Percentiles rank a stretch among this genome's conserved stretches.
These are phyloP conservation scores for human (Homo sapiens) DNA, from an alignment of 2,113 vertebrate genomes.

Conservation along the genomic window DNA sequence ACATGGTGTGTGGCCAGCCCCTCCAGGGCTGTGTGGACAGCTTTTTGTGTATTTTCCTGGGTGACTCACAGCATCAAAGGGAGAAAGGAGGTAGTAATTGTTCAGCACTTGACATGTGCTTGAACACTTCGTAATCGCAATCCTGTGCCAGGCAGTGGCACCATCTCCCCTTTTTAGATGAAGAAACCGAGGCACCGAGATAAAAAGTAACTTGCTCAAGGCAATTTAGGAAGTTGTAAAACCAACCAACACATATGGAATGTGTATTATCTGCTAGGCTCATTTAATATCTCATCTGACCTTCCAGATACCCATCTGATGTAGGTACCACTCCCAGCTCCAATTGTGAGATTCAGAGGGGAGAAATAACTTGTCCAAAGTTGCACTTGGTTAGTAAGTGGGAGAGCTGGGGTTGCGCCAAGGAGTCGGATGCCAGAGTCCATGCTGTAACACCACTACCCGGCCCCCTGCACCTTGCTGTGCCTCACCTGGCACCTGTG, in stretches of 20 bases:
- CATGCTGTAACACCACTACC: neutral
- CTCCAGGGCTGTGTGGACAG: rapidly evolving
- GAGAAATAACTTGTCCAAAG: neutral
- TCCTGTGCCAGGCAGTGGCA: rapidly evolving
- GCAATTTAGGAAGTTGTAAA: neutral
- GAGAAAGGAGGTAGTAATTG: neutral
- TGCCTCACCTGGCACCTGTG: neutral
- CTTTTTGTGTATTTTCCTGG: neutral
- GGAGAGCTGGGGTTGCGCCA: neutral
- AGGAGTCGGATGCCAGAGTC: too few species aligned
- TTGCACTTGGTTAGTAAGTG: neutral
- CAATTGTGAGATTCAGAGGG: neutral
- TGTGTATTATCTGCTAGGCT: neutral
- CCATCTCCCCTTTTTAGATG: neutral
- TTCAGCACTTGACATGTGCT: rapidly evolving
- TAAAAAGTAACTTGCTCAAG: neutral
- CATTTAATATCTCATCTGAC: neutral
- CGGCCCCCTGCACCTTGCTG: rapidly evolving
- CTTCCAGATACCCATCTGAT: rapidly evolving
- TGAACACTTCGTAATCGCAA: rapidly evolving
- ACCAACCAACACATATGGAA: neutral
- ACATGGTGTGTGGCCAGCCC: rapidly evolving
- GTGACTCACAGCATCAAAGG: neutral
- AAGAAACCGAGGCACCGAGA: neutral
- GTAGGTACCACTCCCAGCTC: rapidly evolving